These are phyloP conservation scores for Peromyscus leucopus DNA, from an alignment of 2,113 vertebrate species.

Conservation along the genomic window DNA sequence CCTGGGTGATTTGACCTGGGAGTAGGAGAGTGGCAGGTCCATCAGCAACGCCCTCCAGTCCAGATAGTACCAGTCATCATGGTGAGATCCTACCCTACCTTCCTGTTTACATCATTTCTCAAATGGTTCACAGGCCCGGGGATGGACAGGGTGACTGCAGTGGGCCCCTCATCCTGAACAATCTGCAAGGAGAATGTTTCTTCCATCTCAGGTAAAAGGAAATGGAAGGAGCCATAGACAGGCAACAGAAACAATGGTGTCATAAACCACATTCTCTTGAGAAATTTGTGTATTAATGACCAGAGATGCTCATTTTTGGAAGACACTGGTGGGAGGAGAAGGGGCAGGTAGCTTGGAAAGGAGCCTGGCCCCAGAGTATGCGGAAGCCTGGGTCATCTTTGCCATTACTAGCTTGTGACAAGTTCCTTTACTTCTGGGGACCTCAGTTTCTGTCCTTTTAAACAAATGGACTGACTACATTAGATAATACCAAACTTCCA, in stretches of 20 bases:
- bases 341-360: background rate
- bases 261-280: background rate
- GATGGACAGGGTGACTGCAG: background rate
- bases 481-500: background rate
- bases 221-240: rapidly evolving
- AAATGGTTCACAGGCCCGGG: background rate
- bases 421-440: background rate
- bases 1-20: background rate
- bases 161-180: background rate
- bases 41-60: background rate
- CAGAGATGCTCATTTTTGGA: background rate
- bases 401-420: background rate
- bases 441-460: background rate
- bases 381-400: background rate
- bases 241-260: background rate
- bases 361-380: rapidly evolving
- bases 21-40: background rate
- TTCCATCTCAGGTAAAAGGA: background rate
- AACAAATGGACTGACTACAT: background rate
- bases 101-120: background rate
- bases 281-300: background rate
- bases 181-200: background rate
- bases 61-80: background rate
- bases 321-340: background rate
- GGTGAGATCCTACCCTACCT: background rate